A percentile compares a stretch with the other conserved stretches of the same genome.
phyloP scores from a whole-genome alignment of 1,140 invertebrate species.

The Andrena cerasifolii region DNA sequence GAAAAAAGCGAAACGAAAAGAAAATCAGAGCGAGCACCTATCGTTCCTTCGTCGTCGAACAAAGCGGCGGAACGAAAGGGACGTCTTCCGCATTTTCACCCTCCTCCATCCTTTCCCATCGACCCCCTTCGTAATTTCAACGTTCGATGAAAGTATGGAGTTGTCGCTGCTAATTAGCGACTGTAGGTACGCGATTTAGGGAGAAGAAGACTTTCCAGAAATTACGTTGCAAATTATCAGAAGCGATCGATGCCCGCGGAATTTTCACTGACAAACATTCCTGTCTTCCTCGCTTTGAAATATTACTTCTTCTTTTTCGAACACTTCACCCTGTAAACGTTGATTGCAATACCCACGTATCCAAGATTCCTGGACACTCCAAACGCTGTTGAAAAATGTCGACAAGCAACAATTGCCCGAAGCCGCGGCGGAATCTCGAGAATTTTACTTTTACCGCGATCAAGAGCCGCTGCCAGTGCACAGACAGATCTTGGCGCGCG shows the following conservation, averaged over 20 bases:
- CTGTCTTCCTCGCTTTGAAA: too few species aligned
- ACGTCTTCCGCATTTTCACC: neutral
- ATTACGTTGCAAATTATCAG: too few species aligned
- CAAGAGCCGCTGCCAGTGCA: neutral
- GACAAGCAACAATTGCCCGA: too few species aligned
- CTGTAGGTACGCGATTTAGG: neutral
- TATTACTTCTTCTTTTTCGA: too few species aligned
- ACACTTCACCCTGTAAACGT: too few species aligned
- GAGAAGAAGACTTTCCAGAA: too few species aligned
- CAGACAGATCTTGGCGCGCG: conserved; percentile 23
- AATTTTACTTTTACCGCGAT: neutral
- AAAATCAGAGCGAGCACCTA: conserved; percentile 45
- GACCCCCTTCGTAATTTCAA: neutral
- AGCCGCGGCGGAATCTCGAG: neutral
- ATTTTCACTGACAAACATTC: too few species aligned
- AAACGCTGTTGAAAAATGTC: too few species aligned
- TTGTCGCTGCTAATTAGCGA: neutral
- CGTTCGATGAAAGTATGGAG: neutral
- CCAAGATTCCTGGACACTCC: too few species aligned
- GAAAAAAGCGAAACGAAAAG: conserved; percentile 62
- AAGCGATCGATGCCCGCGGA: too few species aligned
- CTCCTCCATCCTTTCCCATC: neutral
- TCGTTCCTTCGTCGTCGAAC: conserved; percentile 27
- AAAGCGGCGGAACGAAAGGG: conserved; percentile 27
- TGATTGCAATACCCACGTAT: too few species aligned